A percentile compares a stretch with the other conserved stretches of the same genome.
Evolutionary conservation across 2,888 invertebrate species (phyloP).

Genomic region (Aporophyla nigra): DNA sequence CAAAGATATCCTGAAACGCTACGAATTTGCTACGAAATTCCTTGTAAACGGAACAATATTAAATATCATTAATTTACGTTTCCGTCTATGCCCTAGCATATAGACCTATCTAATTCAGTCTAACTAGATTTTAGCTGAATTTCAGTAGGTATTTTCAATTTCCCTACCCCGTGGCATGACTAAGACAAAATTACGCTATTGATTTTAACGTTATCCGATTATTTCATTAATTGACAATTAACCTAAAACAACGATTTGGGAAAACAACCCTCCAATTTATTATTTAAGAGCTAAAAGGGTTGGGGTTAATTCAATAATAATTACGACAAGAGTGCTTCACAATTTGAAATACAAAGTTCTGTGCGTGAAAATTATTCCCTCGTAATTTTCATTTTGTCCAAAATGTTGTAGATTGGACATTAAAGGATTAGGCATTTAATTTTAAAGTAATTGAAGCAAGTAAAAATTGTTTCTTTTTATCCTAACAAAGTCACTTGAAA

Average conservation of each 20-base stretch:
- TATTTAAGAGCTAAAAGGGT: conserved; percentile 45
- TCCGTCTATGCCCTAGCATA: too few relatives aligned
- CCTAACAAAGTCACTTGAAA: neutral
- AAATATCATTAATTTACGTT: neutral
- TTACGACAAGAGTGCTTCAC: conserved; percentile 30
- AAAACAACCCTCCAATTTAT: conserved; percentile 39
- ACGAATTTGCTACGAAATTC: conserved; percentile 26
- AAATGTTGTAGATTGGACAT: neutral
- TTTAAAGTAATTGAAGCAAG: neutral
- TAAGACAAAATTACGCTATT: conserved; percentile 6
- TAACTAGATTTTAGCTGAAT: neutral
- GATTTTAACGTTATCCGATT: conserved; percentile 22
- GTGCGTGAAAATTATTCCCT: conserved; percentile 1
- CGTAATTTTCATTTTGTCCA: neutral
- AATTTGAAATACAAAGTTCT: conserved; percentile 31
- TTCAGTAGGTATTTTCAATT: neutral
- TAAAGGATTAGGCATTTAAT: neutral
- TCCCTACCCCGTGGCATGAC: neutral
- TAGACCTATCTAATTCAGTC: neutral
- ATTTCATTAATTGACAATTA: conserved; percentile 54
- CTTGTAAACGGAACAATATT: neutral
- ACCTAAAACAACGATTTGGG: conserved; percentile 48
- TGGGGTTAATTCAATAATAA: conserved; percentile 42
- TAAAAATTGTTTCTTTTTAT: neutral
- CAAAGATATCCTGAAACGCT: neutral